Conservation (phyloP, 2,113 vertebrate species). For the Eidolon helvum region DNA sequence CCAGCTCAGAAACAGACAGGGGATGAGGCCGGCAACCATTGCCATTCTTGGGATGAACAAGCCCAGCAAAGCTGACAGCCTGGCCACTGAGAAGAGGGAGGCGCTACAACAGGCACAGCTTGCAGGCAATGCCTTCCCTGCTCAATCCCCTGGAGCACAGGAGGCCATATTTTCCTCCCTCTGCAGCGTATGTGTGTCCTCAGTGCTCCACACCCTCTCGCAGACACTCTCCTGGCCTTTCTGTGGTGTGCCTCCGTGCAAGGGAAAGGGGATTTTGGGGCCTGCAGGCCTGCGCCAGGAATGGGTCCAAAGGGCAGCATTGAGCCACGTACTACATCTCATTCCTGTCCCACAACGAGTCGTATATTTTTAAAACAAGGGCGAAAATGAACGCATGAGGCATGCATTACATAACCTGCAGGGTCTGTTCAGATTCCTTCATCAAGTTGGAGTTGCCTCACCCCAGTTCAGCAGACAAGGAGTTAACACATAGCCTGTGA, state of each 20-base stretch:
- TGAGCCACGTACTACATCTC: background rate
- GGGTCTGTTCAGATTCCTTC: background rate
- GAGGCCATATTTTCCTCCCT: background rate
- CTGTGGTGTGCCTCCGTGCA: background rate
- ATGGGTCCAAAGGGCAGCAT: background rate
- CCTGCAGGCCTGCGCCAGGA: background rate
- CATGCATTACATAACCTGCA: background rate
- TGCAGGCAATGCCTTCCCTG: background rate
- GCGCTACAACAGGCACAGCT: background rate
- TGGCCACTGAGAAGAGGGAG: background rate
- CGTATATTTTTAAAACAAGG: background rate
- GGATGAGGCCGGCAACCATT: background rate
- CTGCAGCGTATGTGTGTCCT: background rate
- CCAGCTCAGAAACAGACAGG: background rate
- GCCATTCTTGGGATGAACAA: background rate
- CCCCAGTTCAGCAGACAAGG: background rate
- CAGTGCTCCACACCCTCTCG: background rate
- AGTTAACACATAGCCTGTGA: background rate
- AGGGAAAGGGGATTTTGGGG: too few species aligned
- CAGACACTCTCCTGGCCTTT: background rate
- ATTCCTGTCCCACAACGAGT: background rate
- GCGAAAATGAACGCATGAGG: background rate
- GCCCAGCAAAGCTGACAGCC: background rate
- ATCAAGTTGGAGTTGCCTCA: background rate
- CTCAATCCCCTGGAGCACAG: background rate